Evolutionary conservation across 2,888 invertebrate genomes (phyloP).

Genomic region (Chymomyza caudatula): DNA sequence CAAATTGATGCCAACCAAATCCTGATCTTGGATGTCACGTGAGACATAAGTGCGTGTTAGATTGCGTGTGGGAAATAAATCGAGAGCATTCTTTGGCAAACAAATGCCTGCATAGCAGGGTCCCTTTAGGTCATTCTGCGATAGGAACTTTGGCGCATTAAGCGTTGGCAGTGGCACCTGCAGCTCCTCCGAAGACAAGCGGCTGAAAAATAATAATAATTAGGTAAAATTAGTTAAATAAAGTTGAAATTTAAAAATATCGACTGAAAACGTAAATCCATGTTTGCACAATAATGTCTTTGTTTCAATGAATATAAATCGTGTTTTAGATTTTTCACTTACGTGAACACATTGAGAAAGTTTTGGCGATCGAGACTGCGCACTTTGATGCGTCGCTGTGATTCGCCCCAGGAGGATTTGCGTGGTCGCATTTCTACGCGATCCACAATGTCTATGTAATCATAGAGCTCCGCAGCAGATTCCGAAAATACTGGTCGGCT

Average conservation of each 20-base stretch:
- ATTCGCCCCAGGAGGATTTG: conserved; percentile 72
- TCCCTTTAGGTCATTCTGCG: conserved; percentile 74
- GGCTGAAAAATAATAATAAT: conserved; percentile 37
- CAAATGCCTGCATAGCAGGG: conserved; percentile 78
- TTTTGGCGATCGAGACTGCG: conserved; percentile 76
- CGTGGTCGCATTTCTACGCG: conserved; percentile 61
- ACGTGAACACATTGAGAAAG: conserved; percentile 70
- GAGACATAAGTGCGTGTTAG: conserved; percentile 76
- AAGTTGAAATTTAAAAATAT: background rate
- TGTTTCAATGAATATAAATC: too few species aligned
- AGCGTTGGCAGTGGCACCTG: conserved; percentile 74
- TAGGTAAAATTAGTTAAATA: too few species aligned
- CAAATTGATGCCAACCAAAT: conserved; percentile 73
- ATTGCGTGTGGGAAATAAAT: conserved; percentile 75
- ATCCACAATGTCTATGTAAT: conserved; percentile 76
- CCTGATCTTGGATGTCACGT: conserved; percentile 76
- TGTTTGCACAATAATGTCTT: too few species aligned
- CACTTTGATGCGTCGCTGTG: conserved; percentile 74
- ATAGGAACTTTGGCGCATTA: conserved; percentile 74
- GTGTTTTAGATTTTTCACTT: conserved; percentile 38
- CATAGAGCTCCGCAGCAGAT: conserved; percentile 81
- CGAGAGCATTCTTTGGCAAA: conserved; percentile 77
- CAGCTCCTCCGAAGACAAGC: conserved; percentile 71
- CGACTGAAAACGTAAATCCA: too few species aligned
- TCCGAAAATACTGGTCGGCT: conserved; percentile 84